A percentile compares a stretch with the other conserved stretches of the same genome.
These are phyloP conservation scores for Crypturellus tataupa DNA, from an alignment of 2,797 vertebrate genomes.

Conservation along the genomic window DNA sequence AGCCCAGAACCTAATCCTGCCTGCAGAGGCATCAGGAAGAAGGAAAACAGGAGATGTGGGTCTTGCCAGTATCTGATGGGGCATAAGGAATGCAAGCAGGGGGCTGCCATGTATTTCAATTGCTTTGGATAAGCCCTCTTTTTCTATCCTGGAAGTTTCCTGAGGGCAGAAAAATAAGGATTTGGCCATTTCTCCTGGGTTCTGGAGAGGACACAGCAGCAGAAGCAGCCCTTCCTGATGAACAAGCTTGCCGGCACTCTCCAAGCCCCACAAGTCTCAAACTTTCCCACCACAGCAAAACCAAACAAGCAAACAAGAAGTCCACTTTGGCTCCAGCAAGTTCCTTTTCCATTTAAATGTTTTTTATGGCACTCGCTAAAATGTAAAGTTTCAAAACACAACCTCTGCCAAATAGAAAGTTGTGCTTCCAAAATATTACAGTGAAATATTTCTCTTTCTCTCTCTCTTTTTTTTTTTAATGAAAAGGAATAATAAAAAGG, in stretches of 20 bases:
- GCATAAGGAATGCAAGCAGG: neutral
- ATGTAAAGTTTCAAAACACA: neutral
- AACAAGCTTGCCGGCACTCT: neutral
- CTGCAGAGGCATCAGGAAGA: neutral
- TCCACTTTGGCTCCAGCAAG: neutral
- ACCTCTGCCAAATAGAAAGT: neutral
- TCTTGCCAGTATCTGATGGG: neutral
- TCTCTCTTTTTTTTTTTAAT: too few relatives aligned
- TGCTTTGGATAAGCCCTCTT: neutral
- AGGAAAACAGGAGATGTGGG: neutral
- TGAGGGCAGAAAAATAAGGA: neutral
- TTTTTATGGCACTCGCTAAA: neutral
- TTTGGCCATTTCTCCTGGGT: neutral
- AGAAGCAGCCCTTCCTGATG: neutral
- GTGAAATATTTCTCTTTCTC: neutral
- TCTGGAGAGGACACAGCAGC: neutral
- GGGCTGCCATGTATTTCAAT: neutral
- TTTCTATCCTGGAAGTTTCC: neutral
- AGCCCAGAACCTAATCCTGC: neutral
- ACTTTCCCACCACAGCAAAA: neutral
- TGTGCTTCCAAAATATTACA: neutral
- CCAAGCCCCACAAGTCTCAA: neutral
- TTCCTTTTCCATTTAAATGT: neutral
- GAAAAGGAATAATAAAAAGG: neutral
- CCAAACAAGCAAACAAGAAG: accelerated